Evolutionary conservation across 2,113 vertebrate species (phyloP), one percentile per base, ranked within the genome.

Genomic region (Camelus dromedarius): DNA sequence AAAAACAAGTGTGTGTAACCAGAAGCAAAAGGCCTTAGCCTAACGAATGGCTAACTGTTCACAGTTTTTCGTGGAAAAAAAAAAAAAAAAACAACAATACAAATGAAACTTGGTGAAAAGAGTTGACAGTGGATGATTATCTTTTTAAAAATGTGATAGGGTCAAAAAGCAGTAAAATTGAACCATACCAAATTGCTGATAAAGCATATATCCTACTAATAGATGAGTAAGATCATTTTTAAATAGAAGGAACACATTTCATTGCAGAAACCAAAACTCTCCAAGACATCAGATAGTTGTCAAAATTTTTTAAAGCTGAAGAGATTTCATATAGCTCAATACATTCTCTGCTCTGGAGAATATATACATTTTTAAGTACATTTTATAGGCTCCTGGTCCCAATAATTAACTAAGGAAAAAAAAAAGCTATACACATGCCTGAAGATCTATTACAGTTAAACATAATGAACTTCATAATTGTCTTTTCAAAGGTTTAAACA

Each of bases 401-500:
- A 62, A 0, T 88, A 20, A 19, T 75, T 11, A 90, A 90, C 28
- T 54, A 67, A 35, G 28, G 90, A 70, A 9, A 28, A 69, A 89
- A 58, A 96, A 80, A 56, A 76, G 54, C 70, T 77, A 81, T 10
- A 70, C 15, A 91, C 15, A 91, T 73, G 50, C 19, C 62, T 70
- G 11, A 91, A 75, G 19, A 96, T n/a, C 80, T 83, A 15, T 48
- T 77, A 93, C 8, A 48, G 42, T 92, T 81, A 96, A 84, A 13
- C 35, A 92, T 52, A 89, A 86, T 7, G 24, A 89, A 89, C 77
- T 70, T 93, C 56, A 80, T n/a, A 85, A 89, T 16, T 64, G 20
- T 70, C 52, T 97, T 86, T 87, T 70, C 26, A 92, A 95, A 86
- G 22, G 14, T 82, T 92, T 88, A 93, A 96, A 82, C 38, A 67